These are phyloP conservation scores for Procapra przewalskii DNA, from an alignment of 2,113 vertebrate genomes.

Conservation along the genomic window DNA sequence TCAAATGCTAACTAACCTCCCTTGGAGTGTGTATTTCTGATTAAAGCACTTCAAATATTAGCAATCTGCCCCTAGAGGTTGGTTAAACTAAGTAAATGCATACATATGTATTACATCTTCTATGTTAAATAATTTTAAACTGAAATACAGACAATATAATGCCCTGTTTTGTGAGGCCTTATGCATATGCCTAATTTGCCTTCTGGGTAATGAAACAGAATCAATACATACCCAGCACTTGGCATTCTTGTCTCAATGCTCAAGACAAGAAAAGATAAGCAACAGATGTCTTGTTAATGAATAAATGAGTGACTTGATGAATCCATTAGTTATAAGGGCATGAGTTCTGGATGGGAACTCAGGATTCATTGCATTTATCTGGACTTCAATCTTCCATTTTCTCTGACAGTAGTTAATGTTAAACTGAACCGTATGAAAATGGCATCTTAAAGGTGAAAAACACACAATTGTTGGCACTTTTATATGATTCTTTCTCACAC, in stretches of 20 bases:
- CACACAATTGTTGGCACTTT: neutral
- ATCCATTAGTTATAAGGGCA: neutral
- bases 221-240: neutral
- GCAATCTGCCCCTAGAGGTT: slow-evolving; percentile 24
- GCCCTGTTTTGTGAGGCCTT: neutral
- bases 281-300: neutral
- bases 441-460: neutral
- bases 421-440: neutral
- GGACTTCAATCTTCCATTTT: neutral
- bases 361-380: neutral
- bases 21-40: slow-evolving; percentile 43
- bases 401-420: neutral
- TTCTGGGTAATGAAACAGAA: neutral
- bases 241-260: neutral
- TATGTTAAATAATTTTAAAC: slow-evolving; percentile 31
- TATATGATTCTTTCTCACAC: neutral
- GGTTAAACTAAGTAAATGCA: slow-evolving; percentile 33
- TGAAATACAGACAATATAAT: slow-evolving; percentile 23
- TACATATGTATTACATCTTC: slow-evolving; percentile 11
- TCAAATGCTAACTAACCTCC: slow-evolving; percentile 49
- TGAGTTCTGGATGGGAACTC: neutral
- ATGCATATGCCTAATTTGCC: neutral
- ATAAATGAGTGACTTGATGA: slow-evolving; percentile 7
- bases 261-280: neutral
- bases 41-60: slow-evolving; percentile 50